Conservation (phyloP, 2,113 vertebrate species). For the Amblyopsis rosae region DNA sequence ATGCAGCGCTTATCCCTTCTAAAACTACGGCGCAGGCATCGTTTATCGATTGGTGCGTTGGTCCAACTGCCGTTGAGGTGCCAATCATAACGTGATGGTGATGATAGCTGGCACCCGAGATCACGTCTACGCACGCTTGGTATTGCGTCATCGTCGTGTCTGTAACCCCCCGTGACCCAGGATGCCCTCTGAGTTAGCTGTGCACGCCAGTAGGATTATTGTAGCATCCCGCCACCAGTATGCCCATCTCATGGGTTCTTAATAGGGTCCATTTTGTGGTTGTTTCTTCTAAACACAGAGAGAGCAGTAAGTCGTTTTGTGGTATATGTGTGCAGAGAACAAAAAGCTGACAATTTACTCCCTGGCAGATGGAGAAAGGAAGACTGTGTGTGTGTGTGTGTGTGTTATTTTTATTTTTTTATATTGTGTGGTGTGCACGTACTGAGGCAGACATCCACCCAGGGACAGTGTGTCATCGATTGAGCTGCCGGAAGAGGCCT, state of each 20-base stretch:
- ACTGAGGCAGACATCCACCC: slow-evolving; percentile 62
- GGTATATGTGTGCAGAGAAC: slow-evolving; percentile 34
- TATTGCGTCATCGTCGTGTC: slow-evolving; percentile 41
- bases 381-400: slow-evolving; percentile 5
- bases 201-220: slow-evolving; percentile 23
- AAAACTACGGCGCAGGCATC: slow-evolving; percentile 2
- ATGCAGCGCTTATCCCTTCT: slow-evolving; percentile 27
- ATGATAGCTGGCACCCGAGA: slow-evolving; percentile 20
- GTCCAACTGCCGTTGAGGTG: slow-evolving; percentile 42
- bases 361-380: slow-evolving; percentile 37
- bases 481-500: slow-evolving; percentile 74
- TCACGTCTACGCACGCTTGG: slow-evolving; percentile 13
- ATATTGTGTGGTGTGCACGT: slow-evolving; percentile 1
- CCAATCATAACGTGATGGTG: slow-evolving; percentile 25
- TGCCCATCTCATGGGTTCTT: neutral
- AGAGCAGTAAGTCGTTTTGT: slow-evolving; percentile 18
- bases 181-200: slow-evolving; percentile 35
- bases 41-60: slow-evolving; percentile 2
- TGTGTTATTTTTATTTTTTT: no score
- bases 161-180: slow-evolving; percentile 55
- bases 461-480: slow-evolving; percentile 75
- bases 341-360: slow-evolving; percentile 64
- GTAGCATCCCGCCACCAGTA: neutral
- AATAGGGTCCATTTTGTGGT: slow-evolving; percentile 1
- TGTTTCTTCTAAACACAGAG: neutral